Percentiles rank a stretch among this genome's conserved stretches.
These are phyloP conservation scores for Tipula confusa DNA, from an alignment of 2,888 invertebrate genomes.

Conservation along the genomic window DNA sequence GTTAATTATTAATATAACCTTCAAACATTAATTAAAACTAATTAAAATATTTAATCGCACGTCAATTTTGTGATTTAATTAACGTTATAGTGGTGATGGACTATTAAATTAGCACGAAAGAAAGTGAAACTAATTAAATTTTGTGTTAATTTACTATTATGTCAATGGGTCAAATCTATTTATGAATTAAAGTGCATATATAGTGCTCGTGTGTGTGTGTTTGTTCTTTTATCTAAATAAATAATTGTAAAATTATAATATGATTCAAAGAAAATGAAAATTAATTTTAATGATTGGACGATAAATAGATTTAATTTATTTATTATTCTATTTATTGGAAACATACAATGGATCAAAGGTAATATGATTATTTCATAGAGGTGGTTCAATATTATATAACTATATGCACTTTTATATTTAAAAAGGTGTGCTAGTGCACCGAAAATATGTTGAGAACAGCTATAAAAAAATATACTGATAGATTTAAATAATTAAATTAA, in stretches of 20 bases:
- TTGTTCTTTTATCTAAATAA: neutral
- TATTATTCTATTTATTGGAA: slow-evolving; percentile 12
- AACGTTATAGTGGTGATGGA: neutral
- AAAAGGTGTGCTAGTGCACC: too few species aligned
- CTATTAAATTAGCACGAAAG: neutral
- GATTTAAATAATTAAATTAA: too few species aligned
- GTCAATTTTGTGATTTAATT: neutral
- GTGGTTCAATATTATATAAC: neutral
- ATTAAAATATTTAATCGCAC: neutral
- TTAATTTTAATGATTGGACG: neutral
- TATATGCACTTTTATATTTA: too few species aligned
- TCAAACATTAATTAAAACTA: neutral
- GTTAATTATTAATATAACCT: neutral
- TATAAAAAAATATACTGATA: too few species aligned
- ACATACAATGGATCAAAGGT: slow-evolving; percentile 12
- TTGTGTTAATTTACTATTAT: neutral
- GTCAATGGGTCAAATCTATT: slow-evolving; percentile 3
- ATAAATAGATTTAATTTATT: neutral
- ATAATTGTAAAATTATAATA: neutral
- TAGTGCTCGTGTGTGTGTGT: neutral
- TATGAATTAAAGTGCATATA: neutral
- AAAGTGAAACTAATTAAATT: neutral
- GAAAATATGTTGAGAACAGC: too few species aligned
- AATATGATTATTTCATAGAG: neutral
- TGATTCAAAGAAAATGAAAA: slow-evolving; percentile 27